Base-by-base conservation (phyloP, 2,113 vertebrate species). In the Paralichthys olivaceus region DNA sequence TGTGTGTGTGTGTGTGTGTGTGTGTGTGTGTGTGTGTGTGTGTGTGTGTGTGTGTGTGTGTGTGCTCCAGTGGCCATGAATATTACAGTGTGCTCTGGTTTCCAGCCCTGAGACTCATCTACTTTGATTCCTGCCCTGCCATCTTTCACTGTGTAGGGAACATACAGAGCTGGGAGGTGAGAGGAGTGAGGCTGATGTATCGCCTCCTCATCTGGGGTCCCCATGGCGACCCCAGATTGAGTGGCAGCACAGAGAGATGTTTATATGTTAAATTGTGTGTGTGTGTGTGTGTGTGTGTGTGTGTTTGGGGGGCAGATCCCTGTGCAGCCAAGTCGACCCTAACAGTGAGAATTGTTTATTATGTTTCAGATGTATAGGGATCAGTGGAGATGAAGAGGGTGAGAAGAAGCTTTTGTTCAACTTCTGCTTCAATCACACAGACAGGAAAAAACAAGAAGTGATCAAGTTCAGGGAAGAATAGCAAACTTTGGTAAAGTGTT, bases 11-110 rank as follows among this genome's bases (percentile, higher is more conserved):
- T 32, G 29, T 32, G 29, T 32, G 32, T 32, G 32, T 32, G 32
- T 32, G 32, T 32, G 32, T 32, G 32, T 32, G 32, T 32, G 32
- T 32, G 32, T 8, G 32, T 32, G 26, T 56, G 54, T 56, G 55
- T 56, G 54, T 56, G 55, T 55, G 26, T 29, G 56, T 58, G 29
- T 37, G 32, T 22, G 56, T 58, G 56, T 32, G 45, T 22, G 37
- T 2, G 11, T 55, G 43, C 88, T 83, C 88, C 51, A 66, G 88
- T 80, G 77, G 84, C 74, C 90, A 91, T 93, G 86, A 93, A 91
- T 94, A 89, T 90, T 93, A 80, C 78, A 93, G 92, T 7, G 5
- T 59, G 82, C 81, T 85, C 85, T 11, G 70, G 68, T 88, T 91
- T 87, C 49, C 86, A 87, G 78, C 84, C 74, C 9, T 70, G 76